These are phyloP conservation scores for Phalacrocorax pelagicus DNA, from an alignment of 2,113 vertebrate species.

Conservation along the genomic window DNA sequence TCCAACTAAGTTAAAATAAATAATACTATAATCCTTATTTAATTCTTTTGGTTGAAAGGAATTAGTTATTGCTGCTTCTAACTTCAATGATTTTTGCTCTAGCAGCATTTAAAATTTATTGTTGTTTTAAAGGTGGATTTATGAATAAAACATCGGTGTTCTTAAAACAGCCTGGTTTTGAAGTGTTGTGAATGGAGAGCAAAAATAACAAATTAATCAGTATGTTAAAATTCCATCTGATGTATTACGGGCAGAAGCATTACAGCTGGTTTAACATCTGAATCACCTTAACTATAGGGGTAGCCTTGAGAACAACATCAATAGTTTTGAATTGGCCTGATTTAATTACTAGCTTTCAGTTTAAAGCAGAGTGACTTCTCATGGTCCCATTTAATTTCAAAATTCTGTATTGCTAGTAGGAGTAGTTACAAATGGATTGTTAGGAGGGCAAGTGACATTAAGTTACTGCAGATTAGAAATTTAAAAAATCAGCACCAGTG, in stretches of 20 bases:
- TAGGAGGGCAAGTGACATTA: not conserved
- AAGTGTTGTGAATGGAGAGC: not conserved
- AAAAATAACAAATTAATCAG: not conserved
- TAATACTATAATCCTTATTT: not conserved
- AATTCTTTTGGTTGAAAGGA: not conserved
- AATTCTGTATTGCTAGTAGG: not conserved
- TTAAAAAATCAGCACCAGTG: not conserved
- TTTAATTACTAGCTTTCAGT: not conserved
- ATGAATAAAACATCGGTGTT: not conserved
- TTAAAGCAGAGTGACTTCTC: not conserved
- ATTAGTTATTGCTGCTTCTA: not conserved
- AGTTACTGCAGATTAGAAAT: not conserved
- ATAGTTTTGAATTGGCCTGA: not conserved
- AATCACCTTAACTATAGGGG: constrained; percentile 3
- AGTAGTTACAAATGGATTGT: not conserved
- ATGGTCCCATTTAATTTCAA: not conserved
- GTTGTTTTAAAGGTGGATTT: not conserved
- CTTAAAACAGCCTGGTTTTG: not conserved
- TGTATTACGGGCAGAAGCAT: not conserved
- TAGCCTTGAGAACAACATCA: not conserved
- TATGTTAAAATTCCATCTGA: not conserved
- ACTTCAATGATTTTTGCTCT: not conserved
- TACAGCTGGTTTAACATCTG: not conserved
- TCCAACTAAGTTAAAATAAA: not conserved
- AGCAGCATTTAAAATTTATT: not conserved